These are phyloP conservation scores for Amniataba percoides DNA, from an alignment of 2,797 vertebrate species.

Conservation along the genomic window DNA sequence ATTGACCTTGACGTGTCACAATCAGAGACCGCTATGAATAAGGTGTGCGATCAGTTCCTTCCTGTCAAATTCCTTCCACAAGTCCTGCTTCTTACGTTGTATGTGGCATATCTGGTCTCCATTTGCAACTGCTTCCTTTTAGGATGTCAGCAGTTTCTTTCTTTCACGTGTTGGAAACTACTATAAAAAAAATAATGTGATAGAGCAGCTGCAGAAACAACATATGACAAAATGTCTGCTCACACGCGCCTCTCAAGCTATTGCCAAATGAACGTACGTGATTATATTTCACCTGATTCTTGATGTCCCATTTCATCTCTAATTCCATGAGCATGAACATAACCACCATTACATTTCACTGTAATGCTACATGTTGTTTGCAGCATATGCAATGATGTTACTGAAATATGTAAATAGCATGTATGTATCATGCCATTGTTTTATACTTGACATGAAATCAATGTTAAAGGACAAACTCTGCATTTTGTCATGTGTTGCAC, in stretches of 20 bases:
- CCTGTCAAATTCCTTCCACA: slow-evolving; percentile 61
- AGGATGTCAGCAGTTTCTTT: slow-evolving; percentile 77
- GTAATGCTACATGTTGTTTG: slow-evolving; percentile 38
- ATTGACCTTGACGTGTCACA: slow-evolving; percentile 47
- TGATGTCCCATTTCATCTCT: slow-evolving; percentile 42
- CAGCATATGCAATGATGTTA: slow-evolving; percentile 36
- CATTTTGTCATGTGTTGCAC: slow-evolving; percentile 35
- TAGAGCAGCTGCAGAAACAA: slow-evolving; percentile 57
- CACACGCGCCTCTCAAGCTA: slow-evolving; percentile 23
- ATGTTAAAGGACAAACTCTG: slow-evolving; percentile 39
- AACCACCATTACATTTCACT: slow-evolving; percentile 39
- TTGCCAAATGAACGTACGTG: slow-evolving; percentile 10
- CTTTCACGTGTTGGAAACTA: slow-evolving; percentile 73
- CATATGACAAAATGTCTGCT: slow-evolving; percentile 49
- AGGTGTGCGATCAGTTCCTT: slow-evolving; percentile 44
- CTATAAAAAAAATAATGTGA: slow-evolving; percentile 67
- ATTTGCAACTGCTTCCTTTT: slow-evolving; percentile 77
- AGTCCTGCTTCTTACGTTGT: slow-evolving; percentile 48
- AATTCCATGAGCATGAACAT: slow-evolving; percentile 51
- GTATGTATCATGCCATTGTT: slow-evolving; percentile 29
- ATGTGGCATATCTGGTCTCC: slow-evolving; percentile 74
- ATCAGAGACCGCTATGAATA: slow-evolving; percentile 42
- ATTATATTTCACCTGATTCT: slow-evolving; percentile 7
- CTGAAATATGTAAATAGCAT: slow-evolving; percentile 27
- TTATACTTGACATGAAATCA: slow-evolving; percentile 30